Evolutionary conservation across 1,140 invertebrate genomes (phyloP), one percentile per base, ranked within the genome.

Genomic region (Bombus confusus): DNA sequence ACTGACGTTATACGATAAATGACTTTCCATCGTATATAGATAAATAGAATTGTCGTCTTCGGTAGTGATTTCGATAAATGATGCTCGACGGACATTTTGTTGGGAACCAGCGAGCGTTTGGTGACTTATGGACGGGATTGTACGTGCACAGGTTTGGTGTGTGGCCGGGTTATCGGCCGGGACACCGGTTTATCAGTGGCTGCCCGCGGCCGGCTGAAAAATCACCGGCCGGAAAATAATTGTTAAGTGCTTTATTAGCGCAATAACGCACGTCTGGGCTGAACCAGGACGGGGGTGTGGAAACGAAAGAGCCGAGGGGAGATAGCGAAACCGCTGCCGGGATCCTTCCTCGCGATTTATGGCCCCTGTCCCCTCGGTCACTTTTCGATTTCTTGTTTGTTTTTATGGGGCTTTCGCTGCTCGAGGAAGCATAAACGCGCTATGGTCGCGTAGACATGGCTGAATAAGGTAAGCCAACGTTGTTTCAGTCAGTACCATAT

Each of bases 161-260:
- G 66, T 39, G 57, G 41, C 77, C 57, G 80, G 80, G 80, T 87
- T 90, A 90, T 90, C 88, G 75, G 87, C 34, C 79, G 80, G 80
- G 87, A 84, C 87, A 73, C 75, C 59, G 82, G 87, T 80, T 90
- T 90, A 90, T 90, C 89, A 89, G 81, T 71, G 39, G 66, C 81
- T 68, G 57, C 73, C 76, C 72, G 80, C 43, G 79, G 47, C 15
- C 88, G 87, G n/a, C 73, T 91, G 88, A 91, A 91, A 90, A 91
- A 91, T 91, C 88, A 84, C 89, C 89, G 86, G 80, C 86, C 89
- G 89, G 86, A 90, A 91, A 90, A 90, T 91, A 91, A 91, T 91
- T 88, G 89, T 90, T 90, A 90, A 90, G 89, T 90, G 89, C 83
- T 91, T 90, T 90, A 88, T 91, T 91, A 88, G 86, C 83, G 83